Conservation (phyloP, 2,888 invertebrate genomes). For the Volucella inflata region DNA sequence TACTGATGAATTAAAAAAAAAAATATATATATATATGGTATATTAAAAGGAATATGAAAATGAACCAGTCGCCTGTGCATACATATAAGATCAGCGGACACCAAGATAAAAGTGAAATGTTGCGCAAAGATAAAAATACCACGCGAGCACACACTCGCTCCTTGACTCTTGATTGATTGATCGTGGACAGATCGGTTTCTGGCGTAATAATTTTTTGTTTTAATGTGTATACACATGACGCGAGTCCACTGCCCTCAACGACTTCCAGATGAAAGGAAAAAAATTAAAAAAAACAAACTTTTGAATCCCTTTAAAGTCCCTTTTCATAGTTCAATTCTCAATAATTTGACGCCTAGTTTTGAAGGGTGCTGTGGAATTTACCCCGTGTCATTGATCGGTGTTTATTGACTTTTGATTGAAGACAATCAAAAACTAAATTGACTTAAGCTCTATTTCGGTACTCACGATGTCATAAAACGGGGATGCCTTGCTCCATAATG, state of each 20-base stretch:
- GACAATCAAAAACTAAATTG: too few species aligned
- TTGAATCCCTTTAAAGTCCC: too few species aligned
- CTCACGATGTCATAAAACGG: too few species aligned
- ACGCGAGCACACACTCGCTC: slow-evolving; percentile 41
- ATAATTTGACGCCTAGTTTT: not conserved
- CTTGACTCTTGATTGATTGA: slow-evolving; percentile 69
- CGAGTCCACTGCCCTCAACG: slow-evolving; percentile 13
- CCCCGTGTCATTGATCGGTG: too few species aligned
- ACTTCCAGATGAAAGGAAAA: not conserved
- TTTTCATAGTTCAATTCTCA: slow-evolving; percentile 14
- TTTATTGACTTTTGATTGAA: too few species aligned
- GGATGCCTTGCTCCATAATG: too few species aligned
- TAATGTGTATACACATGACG: slow-evolving; percentile 2
- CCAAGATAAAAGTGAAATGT: slow-evolving; percentile 58
- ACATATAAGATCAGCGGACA: slow-evolving; percentile 38
- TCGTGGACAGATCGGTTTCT: slow-evolving; percentile 70
- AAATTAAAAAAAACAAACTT: not conserved
- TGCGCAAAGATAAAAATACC: slow-evolving; percentile 41
- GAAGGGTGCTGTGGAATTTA: too few species aligned
- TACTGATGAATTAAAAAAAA: slow-evolving; percentile 23
- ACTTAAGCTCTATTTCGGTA: too few species aligned
- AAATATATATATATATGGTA: slow-evolving; percentile 5
- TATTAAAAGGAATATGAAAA: slow-evolving; percentile 27
- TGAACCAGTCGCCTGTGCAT: slow-evolving; percentile 34
- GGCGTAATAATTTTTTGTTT: slow-evolving; percentile 55